A percentile compares a stretch with the other conserved stretches of the same genome.
phyloP scores from a whole-genome alignment of 2,113 vertebrate genomes.

The Micronycteris hirsuta region DNA sequence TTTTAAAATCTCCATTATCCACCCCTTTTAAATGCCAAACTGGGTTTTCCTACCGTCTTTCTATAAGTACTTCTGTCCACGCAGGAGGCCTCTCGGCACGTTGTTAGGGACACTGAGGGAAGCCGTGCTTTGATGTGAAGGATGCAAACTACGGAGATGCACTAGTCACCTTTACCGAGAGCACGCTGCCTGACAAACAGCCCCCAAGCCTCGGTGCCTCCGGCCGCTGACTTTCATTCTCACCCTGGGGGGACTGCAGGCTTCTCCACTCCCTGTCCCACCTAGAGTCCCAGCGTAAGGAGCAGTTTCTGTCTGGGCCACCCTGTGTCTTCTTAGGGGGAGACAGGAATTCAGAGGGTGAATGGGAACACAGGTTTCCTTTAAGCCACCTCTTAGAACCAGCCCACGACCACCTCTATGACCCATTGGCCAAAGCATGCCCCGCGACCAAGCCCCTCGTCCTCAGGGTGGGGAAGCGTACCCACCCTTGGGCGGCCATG shows the following conservation, averaged over 20 bases:
- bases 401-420: rapidly evolving
- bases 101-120: rapidly evolving
- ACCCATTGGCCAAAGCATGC: not conserved
- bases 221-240: rapidly evolving
- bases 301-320: not conserved
- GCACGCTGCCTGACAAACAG: not conserved
- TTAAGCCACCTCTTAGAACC: not conserved
- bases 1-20: not conserved
- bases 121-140: rapidly evolving
- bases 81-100: not conserved
- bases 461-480: rapidly evolving
- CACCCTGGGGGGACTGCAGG: not conserved
- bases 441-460: rapidly evolving
- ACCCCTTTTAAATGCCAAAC: not conserved
- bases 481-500: rapidly evolving
- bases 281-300: not conserved
- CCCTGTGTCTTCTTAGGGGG: not conserved
- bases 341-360: not conserved
- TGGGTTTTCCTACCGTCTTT: not conserved
- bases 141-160: not conserved
- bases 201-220: not conserved
- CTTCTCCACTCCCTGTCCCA: not conserved
- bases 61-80: rapidly evolving
- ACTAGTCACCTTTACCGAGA: not conserved
- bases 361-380: not conserved